These are phyloP conservation scores for Macropodus opercularis DNA, from an alignment of 2,797 vertebrate genomes.

Conservation along the genomic window DNA sequence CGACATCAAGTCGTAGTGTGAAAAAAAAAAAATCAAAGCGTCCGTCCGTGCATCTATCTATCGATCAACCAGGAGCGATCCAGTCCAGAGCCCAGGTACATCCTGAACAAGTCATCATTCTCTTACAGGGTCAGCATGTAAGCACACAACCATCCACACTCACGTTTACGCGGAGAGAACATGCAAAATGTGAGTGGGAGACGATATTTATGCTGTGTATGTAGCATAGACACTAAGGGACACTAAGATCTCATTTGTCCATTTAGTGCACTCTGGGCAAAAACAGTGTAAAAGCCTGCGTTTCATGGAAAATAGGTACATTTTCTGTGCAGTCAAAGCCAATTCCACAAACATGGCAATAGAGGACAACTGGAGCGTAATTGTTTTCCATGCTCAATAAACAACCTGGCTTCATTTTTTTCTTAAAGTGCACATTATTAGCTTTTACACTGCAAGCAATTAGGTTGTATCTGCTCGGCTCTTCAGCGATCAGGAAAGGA, in stretches of 20 bases:
- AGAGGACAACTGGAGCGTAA: slow-evolving; percentile 29
- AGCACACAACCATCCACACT: no score
- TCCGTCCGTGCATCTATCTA: no score
- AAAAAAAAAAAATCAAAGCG: slow-evolving; percentile 23
- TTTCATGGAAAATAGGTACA: slow-evolving; percentile 57
- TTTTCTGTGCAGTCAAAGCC: slow-evolving; percentile 50
- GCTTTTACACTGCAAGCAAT: slow-evolving; percentile 39
- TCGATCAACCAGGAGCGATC: no score
- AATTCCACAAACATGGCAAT: slow-evolving; percentile 18
- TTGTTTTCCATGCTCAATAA: slow-evolving; percentile 56
- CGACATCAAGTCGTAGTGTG: slow-evolving; percentile 14
- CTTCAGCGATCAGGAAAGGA: slow-evolving; percentile 26
- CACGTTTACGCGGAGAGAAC: no score
- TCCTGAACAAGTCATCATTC: no score
- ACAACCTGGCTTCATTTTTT: slow-evolving; percentile 15
- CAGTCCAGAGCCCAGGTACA: no score
- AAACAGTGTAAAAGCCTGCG: slow-evolving; percentile 53
- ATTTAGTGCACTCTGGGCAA: slow-evolving; percentile 53
- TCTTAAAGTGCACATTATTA: slow-evolving; percentile 56
- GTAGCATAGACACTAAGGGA: no score
- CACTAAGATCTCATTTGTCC: no score
- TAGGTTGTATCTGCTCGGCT: slow-evolving; percentile 20
- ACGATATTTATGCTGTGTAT: no score
- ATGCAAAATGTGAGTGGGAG: no score
- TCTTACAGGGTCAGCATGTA: no score